phyloP scores from a whole-genome alignment of 2,888 invertebrate genomes.

The Dynastes grantii region DNA sequence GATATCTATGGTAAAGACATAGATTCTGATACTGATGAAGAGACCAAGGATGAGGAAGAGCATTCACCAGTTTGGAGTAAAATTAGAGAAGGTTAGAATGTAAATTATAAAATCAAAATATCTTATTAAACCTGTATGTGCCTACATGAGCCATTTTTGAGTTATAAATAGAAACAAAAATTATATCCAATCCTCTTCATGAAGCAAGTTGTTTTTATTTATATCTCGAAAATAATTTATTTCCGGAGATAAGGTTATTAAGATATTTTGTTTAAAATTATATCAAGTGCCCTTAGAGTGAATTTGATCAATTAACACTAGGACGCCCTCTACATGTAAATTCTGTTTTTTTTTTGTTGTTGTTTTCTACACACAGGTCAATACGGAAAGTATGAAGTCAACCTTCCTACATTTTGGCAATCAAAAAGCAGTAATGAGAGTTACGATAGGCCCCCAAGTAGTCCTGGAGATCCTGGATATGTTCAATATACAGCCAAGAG shows the following conservation, averaged over 20 bases:
- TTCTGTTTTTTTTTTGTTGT: neutral
- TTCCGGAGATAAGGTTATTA: too few species aligned
- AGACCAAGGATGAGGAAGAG: slow-evolving; percentile 58
- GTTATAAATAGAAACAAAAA: slow-evolving; percentile 41
- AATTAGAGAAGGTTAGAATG: slow-evolving; percentile 66
- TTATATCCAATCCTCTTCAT: too few species aligned
- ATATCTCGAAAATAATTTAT: too few species aligned
- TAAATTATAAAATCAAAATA: neutral
- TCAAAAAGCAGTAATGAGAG: slow-evolving; percentile 64
- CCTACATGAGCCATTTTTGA: neutral
- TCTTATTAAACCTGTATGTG: too few species aligned
- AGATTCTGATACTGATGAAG: slow-evolving; percentile 61
- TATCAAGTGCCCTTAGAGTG: too few species aligned
- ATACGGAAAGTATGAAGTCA: slow-evolving; percentile 66
- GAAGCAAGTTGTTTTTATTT: too few species aligned
- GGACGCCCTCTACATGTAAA: too few species aligned
- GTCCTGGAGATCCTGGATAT: slow-evolving; percentile 82
- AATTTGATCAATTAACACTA: too few species aligned
- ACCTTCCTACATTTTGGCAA: slow-evolving; percentile 70
- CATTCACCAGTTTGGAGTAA: slow-evolving; percentile 70
- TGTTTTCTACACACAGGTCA: slow-evolving; percentile 65
- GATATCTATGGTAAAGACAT: slow-evolving; percentile 67
- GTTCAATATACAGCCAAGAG: slow-evolving; percentile 82
- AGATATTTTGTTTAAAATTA: too few species aligned
- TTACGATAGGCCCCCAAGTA: slow-evolving; percentile 74